These are phyloP conservation scores for Leptopterna dolabrata DNA, from an alignment of 2,888 invertebrate species.

Conservation along the genomic window DNA sequence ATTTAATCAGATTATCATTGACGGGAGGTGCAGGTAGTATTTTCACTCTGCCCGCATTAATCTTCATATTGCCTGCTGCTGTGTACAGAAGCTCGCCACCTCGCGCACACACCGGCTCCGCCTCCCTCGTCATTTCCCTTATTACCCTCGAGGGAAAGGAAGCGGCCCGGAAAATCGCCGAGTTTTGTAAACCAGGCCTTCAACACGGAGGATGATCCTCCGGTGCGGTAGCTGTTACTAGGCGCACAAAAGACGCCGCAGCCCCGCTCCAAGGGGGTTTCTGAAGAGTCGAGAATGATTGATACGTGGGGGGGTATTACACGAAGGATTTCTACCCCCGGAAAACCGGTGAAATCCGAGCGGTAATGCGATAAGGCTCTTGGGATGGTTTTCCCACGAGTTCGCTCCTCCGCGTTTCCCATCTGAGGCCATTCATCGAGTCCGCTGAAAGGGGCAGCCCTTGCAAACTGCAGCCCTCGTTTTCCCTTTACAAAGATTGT, in stretches of 20 bases:
- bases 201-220: not conserved
- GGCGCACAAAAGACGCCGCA: not conserved
- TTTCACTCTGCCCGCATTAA: not conserved
- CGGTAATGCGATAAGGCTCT: not conserved
- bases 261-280: not conserved
- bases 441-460: not conserved
- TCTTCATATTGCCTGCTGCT: not conserved
- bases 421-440: not conserved
- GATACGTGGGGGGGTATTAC: not conserved
- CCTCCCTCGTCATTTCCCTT: not conserved
- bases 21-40: not conserved
- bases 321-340: not conserved
- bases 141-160: not conserved
- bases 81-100: not conserved
- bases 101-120: not conserved
- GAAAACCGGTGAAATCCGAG: not conserved
- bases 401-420: not conserved
- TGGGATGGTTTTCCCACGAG: not conserved
- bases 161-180: not conserved
- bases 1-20: too few species aligned
- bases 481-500: too few species aligned
- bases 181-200: not conserved
- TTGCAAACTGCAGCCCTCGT: too few species aligned
- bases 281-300: slow-evolving; percentile 7
- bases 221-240: not conserved